Evolutionary conservation across 2,888 invertebrate species (phyloP).

Genomic region (Cryptocephalus primarius): DNA sequence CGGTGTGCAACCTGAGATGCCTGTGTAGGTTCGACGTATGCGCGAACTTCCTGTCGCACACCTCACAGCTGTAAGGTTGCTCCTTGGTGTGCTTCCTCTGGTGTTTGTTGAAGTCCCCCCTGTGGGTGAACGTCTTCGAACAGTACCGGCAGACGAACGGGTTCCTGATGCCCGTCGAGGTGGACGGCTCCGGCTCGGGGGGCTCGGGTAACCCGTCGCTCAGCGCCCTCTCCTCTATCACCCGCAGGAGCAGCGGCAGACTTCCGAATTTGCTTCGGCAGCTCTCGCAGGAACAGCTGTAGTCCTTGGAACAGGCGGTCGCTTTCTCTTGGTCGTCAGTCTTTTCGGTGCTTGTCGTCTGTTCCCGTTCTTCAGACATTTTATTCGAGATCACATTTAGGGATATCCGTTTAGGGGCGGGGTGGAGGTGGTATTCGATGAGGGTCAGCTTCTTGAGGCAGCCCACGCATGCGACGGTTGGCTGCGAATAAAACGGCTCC

Average conservation of each 20-base stretch:
- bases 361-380: too few species aligned
- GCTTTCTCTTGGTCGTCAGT: background rate
- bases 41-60: slow-evolving; percentile 29
- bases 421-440: too few species aligned
- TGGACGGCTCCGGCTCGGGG: slow-evolving; percentile 18
- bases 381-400: too few species aligned
- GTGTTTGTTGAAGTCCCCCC: slow-evolving; percentile 34
- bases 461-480: too few species aligned
- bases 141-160: slow-evolving; percentile 26
- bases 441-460: too few species aligned
- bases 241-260: slow-evolving; percentile 20
- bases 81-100: slow-evolving; percentile 32
- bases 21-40: slow-evolving; percentile 59
- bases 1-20: slow-evolving; percentile 66
- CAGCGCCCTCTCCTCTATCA: slow-evolving; percentile 18
- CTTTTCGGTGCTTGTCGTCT: too few species aligned
- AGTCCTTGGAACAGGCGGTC: slow-evolving; percentile 9
- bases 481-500: too few species aligned
- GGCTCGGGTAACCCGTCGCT: slow-evolving; percentile 3
- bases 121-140: slow-evolving; percentile 29
- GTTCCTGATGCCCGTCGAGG: slow-evolving; percentile 15
- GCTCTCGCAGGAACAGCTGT: slow-evolving; percentile 15
- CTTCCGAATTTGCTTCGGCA: slow-evolving; percentile 20
- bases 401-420: too few species aligned
- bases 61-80: slow-evolving; percentile 28